phyloP scores from a whole-genome alignment of 2,888 invertebrate species.

The Busseola fusca region DNA sequence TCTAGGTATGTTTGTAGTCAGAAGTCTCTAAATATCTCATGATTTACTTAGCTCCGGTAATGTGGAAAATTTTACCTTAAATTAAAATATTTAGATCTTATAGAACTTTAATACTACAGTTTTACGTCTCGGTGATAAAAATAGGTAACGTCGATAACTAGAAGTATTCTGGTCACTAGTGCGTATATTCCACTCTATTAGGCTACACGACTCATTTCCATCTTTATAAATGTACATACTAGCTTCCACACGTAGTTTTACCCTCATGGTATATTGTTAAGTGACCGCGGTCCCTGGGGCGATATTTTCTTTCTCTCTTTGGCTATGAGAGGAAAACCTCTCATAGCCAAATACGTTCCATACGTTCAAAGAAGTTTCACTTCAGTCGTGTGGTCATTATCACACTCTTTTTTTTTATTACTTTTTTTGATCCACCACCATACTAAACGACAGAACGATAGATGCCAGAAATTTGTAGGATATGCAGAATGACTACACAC shows the following conservation, averaged over 20 bases:
- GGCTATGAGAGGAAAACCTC: too few relatives aligned
- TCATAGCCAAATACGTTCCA: too few relatives aligned
- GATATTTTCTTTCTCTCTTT: too few relatives aligned
- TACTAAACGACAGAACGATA: background rate
- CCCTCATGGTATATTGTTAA: too few relatives aligned
- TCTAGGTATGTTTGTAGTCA: background rate
- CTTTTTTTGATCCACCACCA: background rate
- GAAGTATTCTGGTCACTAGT: background rate
- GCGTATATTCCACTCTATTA: background rate
- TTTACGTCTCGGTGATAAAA: background rate
- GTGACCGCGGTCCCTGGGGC: too few relatives aligned
- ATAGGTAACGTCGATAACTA: background rate
- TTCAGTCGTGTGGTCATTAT: too few relatives aligned
- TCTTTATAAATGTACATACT: background rate
- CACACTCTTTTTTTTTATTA: background rate
- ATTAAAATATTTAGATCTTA: background rate
- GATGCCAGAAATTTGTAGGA: background rate
- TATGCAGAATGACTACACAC: background rate
- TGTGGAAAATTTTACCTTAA: background rate
- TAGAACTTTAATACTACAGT: background rate
- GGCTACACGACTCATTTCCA: background rate
- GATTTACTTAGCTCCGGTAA: background rate
- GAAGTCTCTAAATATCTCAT: background rate
- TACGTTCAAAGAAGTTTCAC: too few relatives aligned
- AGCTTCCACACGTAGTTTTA: too few relatives aligned